Evolutionary conservation across 2,888 invertebrate species (phyloP).

Genomic region (Orchesellides sinensis): DNA sequence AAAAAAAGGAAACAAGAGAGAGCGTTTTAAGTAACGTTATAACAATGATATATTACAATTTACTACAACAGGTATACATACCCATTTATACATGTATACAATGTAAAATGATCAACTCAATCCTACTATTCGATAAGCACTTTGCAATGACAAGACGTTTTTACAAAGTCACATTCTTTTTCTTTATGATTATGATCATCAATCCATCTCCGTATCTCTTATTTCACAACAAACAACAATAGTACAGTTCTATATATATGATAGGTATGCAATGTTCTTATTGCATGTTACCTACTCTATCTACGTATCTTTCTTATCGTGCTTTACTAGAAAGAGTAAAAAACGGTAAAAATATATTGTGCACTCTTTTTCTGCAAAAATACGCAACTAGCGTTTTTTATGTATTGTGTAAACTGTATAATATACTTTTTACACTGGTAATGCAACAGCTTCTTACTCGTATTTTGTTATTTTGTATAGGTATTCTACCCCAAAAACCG

Average conservation of each 20-base stretch:
- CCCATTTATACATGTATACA: constrained; percentile 4
- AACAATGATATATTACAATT: background rate
- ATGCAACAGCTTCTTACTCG: no score
- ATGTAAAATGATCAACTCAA: background rate
- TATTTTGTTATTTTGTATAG: no score
- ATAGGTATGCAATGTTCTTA: no score
- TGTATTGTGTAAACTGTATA: background rate
- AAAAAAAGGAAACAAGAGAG: constrained; percentile 23
- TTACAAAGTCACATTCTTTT: constrained; percentile 29
- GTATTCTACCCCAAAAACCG: background rate
- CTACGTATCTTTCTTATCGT: background rate
- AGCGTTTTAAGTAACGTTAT: background rate
- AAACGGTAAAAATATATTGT: no score
- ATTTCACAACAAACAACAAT: background rate
- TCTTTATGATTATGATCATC: background rate
- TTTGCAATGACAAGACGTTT: background rate
- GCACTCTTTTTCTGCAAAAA: no score
- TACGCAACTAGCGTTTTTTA: no score
- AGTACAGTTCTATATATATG: no score
- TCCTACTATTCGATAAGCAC: background rate
- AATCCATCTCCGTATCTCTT: background rate
- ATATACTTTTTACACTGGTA: background rate
- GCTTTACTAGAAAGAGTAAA: no score
- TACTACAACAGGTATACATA: background rate
- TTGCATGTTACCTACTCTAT: background rate